A percentile compares a stretch with the other conserved stretches of the same genome.
These are phyloP conservation scores for Aphelenchoides bicaudatus DNA, from an alignment of 2,888 invertebrate species.

Conservation along the genomic window DNA sequence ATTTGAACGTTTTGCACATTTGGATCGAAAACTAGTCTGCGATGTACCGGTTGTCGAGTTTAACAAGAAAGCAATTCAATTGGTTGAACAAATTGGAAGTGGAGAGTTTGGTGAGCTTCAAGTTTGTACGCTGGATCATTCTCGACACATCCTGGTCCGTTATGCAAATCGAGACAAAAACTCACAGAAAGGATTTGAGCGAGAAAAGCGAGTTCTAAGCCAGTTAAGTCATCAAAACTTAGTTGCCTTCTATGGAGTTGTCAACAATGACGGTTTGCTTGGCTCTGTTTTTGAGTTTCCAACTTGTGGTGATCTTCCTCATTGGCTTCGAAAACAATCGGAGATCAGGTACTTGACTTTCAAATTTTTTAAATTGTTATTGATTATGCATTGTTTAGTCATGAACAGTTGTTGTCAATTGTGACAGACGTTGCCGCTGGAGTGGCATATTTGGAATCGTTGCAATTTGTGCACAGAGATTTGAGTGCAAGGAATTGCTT, in stretches of 20 bases:
- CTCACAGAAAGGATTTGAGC: not conserved
- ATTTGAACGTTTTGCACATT: conserved; percentile 13
- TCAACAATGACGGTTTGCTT: not conserved
- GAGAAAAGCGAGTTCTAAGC: not conserved
- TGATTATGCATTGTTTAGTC: conserved; percentile 18
- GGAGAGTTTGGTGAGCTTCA: conserved; percentile 7
- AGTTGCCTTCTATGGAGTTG: not conserved
- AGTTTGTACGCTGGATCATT: not conserved
- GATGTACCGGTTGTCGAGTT: conserved; percentile 4
- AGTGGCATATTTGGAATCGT: conserved; percentile 81
- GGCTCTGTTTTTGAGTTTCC: conserved; percentile 2
- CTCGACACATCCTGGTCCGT: not conserved
- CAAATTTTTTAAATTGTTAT: not conserved
- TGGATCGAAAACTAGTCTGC: not conserved
- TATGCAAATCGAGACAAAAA: not conserved
- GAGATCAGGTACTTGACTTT: not conserved
- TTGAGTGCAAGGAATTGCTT: conserved; percentile 76
- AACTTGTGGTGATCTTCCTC: not conserved
- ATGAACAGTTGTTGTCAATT: conserved; percentile 36
- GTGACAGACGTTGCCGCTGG: conserved; percentile 74
- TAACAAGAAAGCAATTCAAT: not conserved
- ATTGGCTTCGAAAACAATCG: not conserved
- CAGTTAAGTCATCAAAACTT: conserved; percentile 8
- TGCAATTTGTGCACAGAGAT: conserved; percentile 85
- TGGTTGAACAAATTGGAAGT: not conserved